Conservation (phyloP, 2,113 vertebrate species). For the Saccopteryx leptura region DNA sequence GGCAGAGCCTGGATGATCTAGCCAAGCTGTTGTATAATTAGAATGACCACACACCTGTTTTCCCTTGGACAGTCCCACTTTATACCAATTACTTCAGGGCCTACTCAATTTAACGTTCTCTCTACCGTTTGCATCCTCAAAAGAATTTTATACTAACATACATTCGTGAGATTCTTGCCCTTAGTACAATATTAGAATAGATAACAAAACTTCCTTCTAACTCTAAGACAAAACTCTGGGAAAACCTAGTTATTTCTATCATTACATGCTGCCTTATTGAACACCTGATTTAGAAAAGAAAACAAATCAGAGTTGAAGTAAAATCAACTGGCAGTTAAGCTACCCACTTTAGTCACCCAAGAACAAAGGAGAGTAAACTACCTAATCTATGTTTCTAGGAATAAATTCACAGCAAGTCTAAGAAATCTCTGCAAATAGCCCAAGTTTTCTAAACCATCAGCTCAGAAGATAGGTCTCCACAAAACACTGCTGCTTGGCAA, state of each 20-base stretch:
- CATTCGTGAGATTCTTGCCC: neutral
- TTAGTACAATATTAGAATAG: neutral
- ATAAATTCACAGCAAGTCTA: neutral
- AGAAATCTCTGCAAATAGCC: neutral
- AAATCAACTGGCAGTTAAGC: conserved; percentile 21
- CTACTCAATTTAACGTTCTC: neutral
- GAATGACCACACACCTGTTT: neutral
- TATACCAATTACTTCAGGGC: neutral
- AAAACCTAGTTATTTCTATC: neutral
- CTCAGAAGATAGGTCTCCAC: neutral
- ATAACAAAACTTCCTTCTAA: neutral
- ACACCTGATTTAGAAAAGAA: neutral
- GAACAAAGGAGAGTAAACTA: neutral
- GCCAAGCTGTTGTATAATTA: neutral
- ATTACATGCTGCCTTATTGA: neutral
- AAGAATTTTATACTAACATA: neutral
- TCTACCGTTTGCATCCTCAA: neutral
- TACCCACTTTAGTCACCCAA: neutral
- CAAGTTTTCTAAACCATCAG: neutral
- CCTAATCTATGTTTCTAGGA: neutral
- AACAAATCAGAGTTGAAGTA: neutral
- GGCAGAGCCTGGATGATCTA: neutral
- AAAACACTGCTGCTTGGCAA: neutral
- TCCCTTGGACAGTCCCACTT: neutral
- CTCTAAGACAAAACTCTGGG: neutral